Percentiles rank a stretch among this genome's conserved stretches.
Conservation (phyloP, 2,797 vertebrate species). For the Aviceda cuculoides region DNA sequence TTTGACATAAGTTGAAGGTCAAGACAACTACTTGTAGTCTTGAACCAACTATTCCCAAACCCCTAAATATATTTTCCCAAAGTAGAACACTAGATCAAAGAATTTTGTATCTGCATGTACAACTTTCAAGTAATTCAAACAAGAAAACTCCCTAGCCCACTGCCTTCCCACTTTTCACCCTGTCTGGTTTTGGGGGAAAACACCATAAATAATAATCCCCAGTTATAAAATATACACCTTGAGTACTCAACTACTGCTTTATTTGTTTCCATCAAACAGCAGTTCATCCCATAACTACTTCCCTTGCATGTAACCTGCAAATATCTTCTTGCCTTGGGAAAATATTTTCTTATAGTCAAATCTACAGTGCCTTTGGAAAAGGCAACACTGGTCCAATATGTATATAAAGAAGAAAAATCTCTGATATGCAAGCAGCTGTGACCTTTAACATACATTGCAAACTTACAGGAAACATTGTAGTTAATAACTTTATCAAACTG, state of each 20-base stretch:
- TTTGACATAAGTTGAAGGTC: background rate
- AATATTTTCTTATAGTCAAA: background rate
- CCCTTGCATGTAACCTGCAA: background rate
- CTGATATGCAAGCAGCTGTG: background rate
- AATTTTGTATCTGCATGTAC: background rate
- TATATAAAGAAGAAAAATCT: background rate
- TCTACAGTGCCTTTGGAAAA: background rate
- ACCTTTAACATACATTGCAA: background rate
- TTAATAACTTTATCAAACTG: background rate
- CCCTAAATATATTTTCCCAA: background rate
- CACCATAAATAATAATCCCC: background rate
- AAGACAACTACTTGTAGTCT: background rate
- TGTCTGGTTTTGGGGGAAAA: accelerated
- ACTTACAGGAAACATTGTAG: background rate
- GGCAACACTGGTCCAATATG: background rate
- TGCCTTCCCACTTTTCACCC: background rate
- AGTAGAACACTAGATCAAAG: background rate
- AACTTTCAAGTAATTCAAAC: background rate
- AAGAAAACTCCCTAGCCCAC: background rate
- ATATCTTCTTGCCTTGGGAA: background rate
- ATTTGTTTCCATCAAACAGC: background rate
- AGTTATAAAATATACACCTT: background rate
- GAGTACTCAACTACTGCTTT: background rate
- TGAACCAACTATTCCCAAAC: background rate
- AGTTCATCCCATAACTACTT: background rate